Percentiles rank a stretch among this genome's conserved stretches.
Evolutionary conservation across 2,888 invertebrate species (phyloP).

Genomic region (Cacoxenus indagator): DNA sequence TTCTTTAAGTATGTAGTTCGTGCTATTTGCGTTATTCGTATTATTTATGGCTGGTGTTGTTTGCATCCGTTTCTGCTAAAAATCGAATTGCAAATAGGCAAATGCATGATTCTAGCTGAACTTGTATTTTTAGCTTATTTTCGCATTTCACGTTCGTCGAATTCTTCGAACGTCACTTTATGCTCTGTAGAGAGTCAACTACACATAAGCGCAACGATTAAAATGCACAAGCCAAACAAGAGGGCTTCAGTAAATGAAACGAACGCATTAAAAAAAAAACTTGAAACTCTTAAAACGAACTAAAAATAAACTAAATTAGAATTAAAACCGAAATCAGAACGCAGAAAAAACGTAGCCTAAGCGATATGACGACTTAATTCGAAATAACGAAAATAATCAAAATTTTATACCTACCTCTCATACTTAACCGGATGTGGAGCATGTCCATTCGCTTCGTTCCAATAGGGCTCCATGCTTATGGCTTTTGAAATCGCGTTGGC

Average conservation of each 20-base stretch:
- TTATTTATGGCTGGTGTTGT: constrained; percentile 20
- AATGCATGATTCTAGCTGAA: constrained; percentile 21
- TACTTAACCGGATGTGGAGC: constrained; percentile 71
- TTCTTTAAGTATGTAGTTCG: neutral
- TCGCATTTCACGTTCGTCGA: too few relatives aligned
- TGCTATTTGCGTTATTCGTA: constrained; percentile 6
- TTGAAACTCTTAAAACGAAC: too few relatives aligned
- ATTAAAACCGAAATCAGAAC: neutral
- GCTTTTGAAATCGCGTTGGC: constrained; percentile 21
- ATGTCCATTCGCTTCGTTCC: constrained; percentile 70
- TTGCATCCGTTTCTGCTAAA: neutral
- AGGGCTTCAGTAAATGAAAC: neutral
- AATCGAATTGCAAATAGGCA: neutral
- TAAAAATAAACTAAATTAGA: neutral
- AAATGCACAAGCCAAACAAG: neutral
- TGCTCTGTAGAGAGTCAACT: neutral
- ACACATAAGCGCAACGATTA: neutral
- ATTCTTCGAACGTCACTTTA: too few relatives aligned
- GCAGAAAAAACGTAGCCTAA: neutral
- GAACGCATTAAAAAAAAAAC: too few relatives aligned
- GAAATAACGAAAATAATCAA: constrained; percentile 19
- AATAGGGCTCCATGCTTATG: constrained; percentile 68
- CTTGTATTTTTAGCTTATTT: constrained; percentile 29
- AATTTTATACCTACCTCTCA: constrained; percentile 68
- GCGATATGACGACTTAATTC: neutral